phyloP scores from a whole-genome alignment of 2,888 invertebrate species.

The Cosmorhoe ocellata region DNA sequence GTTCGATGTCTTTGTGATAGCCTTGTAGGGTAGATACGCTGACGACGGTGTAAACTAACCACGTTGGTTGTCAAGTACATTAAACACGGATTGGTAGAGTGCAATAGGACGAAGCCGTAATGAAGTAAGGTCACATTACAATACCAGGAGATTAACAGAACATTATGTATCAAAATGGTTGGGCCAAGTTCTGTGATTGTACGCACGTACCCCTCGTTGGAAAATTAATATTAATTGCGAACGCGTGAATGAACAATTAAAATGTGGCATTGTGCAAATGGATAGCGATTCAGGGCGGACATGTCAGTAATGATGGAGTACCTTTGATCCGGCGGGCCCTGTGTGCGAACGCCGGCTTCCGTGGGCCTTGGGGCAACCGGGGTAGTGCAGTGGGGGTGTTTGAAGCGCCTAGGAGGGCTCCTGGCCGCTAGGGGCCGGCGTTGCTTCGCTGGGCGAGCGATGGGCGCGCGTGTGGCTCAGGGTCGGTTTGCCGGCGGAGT shows the following conservation, averaged over 20 bases:
- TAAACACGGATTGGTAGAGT: slow-evolving; percentile 21
- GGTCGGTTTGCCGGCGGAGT: slow-evolving; percentile 77
- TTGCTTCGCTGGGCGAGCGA: slow-evolving; percentile 72
- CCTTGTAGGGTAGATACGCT: not conserved
- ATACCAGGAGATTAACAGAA: slow-evolving; percentile 54
- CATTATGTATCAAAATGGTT: too few relatives aligned
- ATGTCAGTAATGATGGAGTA: slow-evolving; percentile 55
- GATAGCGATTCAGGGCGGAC: slow-evolving; percentile 55
- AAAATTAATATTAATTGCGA: slow-evolving; percentile 25
- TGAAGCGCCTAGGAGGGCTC: slow-evolving; percentile 74
- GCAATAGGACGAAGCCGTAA: slow-evolving; percentile 62
- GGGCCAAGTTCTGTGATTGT: slow-evolving; percentile 35
- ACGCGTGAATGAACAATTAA: slow-evolving; percentile 40
- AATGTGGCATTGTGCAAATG: slow-evolving; percentile 47
- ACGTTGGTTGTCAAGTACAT: not conserved
- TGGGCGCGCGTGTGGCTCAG: slow-evolving; percentile 70
- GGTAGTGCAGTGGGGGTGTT: slow-evolving; percentile 58
- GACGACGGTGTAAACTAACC: not conserved
- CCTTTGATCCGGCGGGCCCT: slow-evolving; percentile 73
- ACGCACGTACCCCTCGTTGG: slow-evolving; percentile 31
- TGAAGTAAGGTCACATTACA: slow-evolving; percentile 62
- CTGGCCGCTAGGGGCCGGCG: slow-evolving; percentile 80
- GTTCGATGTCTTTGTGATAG: slow-evolving; percentile 1
- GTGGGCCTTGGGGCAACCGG: slow-evolving; percentile 53
- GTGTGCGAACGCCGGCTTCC: slow-evolving; percentile 74